These are phyloP conservation scores for Pseudopodoces humilis DNA, from an alignment of 2,113 vertebrate species.

Conservation along the genomic window DNA sequence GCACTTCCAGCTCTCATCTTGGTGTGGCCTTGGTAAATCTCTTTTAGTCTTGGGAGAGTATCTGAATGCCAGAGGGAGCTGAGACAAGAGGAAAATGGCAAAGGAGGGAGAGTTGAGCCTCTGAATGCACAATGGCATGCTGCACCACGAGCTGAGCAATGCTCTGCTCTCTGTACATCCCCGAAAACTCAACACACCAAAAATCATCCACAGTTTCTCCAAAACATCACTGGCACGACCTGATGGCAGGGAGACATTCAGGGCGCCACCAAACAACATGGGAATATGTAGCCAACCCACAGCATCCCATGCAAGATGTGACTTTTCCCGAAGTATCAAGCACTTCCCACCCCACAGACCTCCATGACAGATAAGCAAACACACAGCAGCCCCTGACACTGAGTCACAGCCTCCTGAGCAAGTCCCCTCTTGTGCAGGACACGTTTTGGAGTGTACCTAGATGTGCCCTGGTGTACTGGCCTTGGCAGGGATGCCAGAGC, in stretches of 20 bases:
- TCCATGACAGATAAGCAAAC: background rate
- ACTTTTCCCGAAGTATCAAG: background rate
- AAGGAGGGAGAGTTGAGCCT: background rate
- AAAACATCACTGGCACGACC: accelerated
- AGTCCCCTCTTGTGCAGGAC: constrained; percentile 10
- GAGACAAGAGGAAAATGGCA: background rate
- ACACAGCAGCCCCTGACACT: background rate
- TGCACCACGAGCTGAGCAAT: accelerated
- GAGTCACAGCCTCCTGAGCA: background rate
- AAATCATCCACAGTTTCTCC: background rate
- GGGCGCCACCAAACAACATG: background rate
- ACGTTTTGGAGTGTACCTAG: background rate
- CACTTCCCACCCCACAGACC: accelerated
- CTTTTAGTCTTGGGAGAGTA: background rate
- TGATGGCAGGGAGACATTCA: background rate
- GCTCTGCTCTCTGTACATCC: background rate
- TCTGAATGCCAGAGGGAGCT: background rate
- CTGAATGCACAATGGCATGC: accelerated
- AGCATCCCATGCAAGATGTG: accelerated
- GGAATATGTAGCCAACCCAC: background rate
- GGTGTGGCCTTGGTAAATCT: too few species aligned
- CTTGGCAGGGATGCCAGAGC: background rate
- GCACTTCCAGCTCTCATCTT: background rate
- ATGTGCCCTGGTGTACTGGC: background rate
- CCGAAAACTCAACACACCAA: background rate